A percentile compares a stretch with the other conserved stretches of the same genome.
Evolutionary conservation across 2,113 vertebrate genomes (phyloP).

Genomic region (Rallus limicola): DNA sequence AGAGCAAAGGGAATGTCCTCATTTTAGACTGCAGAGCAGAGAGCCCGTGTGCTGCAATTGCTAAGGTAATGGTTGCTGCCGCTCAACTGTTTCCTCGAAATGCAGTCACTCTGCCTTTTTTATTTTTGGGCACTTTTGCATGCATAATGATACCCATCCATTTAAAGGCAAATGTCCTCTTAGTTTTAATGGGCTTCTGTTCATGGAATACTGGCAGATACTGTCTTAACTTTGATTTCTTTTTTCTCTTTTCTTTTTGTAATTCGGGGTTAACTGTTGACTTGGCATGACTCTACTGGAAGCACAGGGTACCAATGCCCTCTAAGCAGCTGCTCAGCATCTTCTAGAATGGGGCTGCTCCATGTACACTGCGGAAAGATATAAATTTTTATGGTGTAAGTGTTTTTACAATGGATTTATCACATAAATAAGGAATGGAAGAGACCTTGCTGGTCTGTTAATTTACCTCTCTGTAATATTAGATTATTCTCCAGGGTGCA

Average conservation of each 20-base stretch:
- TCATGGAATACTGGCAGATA: slow-evolving; percentile 32
- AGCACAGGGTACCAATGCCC: neutral
- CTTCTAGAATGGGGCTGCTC: neutral
- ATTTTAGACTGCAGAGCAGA: slow-evolving; percentile 59
- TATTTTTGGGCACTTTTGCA: slow-evolving; percentile 68
- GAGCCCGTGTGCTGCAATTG: slow-evolving; percentile 49
- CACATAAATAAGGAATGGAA: slow-evolving; percentile 18
- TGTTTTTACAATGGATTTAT: slow-evolving; percentile 36
- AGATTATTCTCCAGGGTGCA: slow-evolving; percentile 6
- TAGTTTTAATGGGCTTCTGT: slow-evolving; percentile 60
- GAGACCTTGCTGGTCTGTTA: slow-evolving; percentile 21
- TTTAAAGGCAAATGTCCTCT: slow-evolving; percentile 64
- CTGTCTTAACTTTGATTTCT: neutral
- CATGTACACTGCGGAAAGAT: neutral
- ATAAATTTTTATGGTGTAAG: neutral
- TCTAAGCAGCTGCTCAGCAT: neutral
- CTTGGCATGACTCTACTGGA: neutral
- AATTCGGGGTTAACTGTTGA: neutral
- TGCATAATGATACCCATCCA: slow-evolving; percentile 57
- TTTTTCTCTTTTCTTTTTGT: neutral
- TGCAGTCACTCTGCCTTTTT: slow-evolving; percentile 59
- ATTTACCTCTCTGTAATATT: slow-evolving; percentile 9
- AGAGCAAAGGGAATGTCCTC: slow-evolving; percentile 61
- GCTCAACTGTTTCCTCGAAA: slow-evolving; percentile 64
- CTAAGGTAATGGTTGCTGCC: slow-evolving; percentile 54